Evolutionary conservation across 2,113 vertebrate genomes (phyloP).

Genomic region (Phylloscopus whistleri): DNA sequence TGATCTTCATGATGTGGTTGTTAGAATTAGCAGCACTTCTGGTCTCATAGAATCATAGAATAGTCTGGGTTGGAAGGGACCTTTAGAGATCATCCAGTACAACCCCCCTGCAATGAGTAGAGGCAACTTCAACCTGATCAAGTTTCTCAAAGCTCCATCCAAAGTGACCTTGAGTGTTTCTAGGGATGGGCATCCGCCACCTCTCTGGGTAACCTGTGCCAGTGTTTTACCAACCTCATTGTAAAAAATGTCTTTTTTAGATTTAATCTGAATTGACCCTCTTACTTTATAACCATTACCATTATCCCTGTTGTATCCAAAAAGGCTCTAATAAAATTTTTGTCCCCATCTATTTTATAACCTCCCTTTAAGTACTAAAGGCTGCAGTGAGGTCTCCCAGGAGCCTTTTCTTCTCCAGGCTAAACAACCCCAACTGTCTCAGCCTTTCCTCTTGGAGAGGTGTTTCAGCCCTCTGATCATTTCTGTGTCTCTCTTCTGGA

Average conservation of each 20-base stretch:
- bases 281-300: background rate
- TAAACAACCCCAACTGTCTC: background rate
- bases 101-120: background rate
- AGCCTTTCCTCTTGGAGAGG: background rate
- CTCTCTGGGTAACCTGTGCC: background rate
- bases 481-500: background rate
- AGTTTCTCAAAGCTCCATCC: background rate
- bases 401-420: background rate
- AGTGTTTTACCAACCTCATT: background rate
- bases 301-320: background rate
- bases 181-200: background rate
- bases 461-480: background rate
- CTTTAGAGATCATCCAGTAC: background rate
- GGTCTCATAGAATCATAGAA: background rate
- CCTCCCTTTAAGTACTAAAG: background rate
- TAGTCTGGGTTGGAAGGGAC: too few species aligned
- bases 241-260: background rate
- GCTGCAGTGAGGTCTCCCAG: fast-evolving
- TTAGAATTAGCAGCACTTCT: background rate
- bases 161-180: background rate
- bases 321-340: background rate
- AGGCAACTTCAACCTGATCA: background rate
- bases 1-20: background rate
- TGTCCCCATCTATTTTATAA: background rate
- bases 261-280: background rate